phyloP scores from a whole-genome alignment of 2,797 vertebrate species.

The Sebastes minor region DNA sequence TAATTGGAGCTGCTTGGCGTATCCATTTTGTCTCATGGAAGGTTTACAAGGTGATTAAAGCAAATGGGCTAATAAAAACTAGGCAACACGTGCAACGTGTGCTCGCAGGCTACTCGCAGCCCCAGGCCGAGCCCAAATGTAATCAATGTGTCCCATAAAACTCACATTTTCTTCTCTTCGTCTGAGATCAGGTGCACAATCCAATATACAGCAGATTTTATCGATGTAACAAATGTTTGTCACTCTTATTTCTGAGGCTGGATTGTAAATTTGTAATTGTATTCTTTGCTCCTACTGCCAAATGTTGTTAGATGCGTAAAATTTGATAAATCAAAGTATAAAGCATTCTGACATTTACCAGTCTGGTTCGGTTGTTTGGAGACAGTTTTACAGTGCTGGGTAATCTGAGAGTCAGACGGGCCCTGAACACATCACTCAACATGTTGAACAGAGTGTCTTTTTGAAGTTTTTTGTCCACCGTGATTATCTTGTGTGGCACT shows the following conservation, averaged over 20 bases:
- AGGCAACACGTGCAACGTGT: slow-evolving; percentile 61
- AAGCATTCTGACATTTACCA: slow-evolving; percentile 64
- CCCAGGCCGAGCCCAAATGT: slow-evolving; percentile 70
- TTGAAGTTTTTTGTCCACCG: slow-evolving; percentile 38
- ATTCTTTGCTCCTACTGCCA: slow-evolving; percentile 39
- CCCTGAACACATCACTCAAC: slow-evolving; percentile 44
- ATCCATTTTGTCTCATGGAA: slow-evolving; percentile 71
- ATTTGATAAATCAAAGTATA: slow-evolving; percentile 40
- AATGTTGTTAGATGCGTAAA: slow-evolving; percentile 28
- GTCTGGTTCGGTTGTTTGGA: slow-evolving; percentile 34
- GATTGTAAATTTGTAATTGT: slow-evolving; percentile 68
- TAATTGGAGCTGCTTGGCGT: slow-evolving; percentile 64
- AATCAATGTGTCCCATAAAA: slow-evolving; percentile 82
- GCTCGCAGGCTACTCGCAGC: slow-evolving; percentile 55
- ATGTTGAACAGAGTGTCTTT: slow-evolving; percentile 28
- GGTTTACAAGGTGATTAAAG: slow-evolving; percentile 81
- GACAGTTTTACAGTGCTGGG: slow-evolving; percentile 20
- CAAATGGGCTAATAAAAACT: slow-evolving; percentile 77
- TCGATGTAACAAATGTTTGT: slow-evolving; percentile 68
- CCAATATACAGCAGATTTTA: slow-evolving; percentile 65
- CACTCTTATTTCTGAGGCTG: slow-evolving; percentile 37
- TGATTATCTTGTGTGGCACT: slow-evolving; percentile 64
- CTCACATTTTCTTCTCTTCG: slow-evolving; percentile 65
- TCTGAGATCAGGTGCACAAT: slow-evolving; percentile 72
- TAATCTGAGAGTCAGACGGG: slow-evolving; percentile 37